Percentiles rank a stretch among this genome's conserved stretches.
Evolutionary conservation across 2,888 invertebrate genomes (phyloP).

Genomic region (Cryptus viduatorius): DNA sequence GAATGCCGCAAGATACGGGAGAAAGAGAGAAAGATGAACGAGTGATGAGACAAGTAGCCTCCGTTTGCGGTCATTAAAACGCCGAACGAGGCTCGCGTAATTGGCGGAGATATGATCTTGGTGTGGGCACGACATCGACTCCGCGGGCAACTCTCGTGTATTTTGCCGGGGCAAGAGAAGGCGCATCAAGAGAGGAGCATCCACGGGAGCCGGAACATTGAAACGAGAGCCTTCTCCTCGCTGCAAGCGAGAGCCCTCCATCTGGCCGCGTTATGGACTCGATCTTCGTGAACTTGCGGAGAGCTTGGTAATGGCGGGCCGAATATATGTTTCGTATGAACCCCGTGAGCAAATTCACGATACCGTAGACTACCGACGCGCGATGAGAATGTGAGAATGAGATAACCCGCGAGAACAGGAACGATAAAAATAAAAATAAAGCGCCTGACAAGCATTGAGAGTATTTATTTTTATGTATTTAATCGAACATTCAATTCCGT

Average conservation of each 20-base stretch:
- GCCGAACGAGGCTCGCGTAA: slow-evolving; percentile 71
- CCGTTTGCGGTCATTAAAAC: slow-evolving; percentile 73
- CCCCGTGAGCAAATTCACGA: slow-evolving; percentile 8
- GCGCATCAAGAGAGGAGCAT: slow-evolving; percentile 15
- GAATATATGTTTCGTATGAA: slow-evolving; percentile 29
- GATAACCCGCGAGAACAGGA: slow-evolving; percentile 4
- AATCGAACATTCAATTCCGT: background rate
- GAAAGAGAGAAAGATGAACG: slow-evolving; percentile 51
- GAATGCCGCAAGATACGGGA: slow-evolving; percentile 7
- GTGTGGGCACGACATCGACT: slow-evolving; percentile 72
- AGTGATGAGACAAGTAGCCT: slow-evolving; percentile 65
- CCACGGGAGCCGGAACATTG: slow-evolving; percentile 37
- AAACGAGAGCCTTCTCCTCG: slow-evolving; percentile 38
- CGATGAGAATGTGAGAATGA: slow-evolving; percentile 31
- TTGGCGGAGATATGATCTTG: slow-evolving; percentile 74
- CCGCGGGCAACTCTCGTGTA: slow-evolving; percentile 48
- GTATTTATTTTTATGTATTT: slow-evolving; percentile 28
- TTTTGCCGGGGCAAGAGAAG: slow-evolving; percentile 38
- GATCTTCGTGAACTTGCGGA: slow-evolving; percentile 11
- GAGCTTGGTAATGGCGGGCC: slow-evolving; percentile 3
- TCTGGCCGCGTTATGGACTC: slow-evolving; percentile 42
- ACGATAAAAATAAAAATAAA: slow-evolving; percentile 10
- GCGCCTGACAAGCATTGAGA: background rate
- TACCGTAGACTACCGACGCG: background rate
- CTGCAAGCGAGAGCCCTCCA: slow-evolving; percentile 4